A percentile compares a stretch with the other conserved stretches of the same genome.
These are phyloP conservation scores for Scaptomyza polygonia DNA, from an alignment of 2,888 invertebrate species.

Conservation along the genomic window DNA sequence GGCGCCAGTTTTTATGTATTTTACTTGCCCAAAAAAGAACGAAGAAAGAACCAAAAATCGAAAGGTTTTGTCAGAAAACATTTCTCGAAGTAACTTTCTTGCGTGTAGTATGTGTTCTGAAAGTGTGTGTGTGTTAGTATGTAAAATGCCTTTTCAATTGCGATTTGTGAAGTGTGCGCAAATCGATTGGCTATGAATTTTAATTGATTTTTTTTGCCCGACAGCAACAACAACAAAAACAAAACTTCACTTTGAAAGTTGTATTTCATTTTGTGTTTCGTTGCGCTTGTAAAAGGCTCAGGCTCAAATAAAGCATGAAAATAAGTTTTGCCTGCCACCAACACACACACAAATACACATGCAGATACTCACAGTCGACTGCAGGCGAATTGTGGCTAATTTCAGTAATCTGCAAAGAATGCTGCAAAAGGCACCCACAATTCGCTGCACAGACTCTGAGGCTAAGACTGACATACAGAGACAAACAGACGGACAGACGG, in stretches of 20 bases:
- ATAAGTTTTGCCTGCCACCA: conserved; percentile 67
- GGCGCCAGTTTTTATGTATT: conserved; percentile 73
- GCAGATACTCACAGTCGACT: conserved; percentile 22
- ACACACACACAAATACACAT: conserved; percentile 25
- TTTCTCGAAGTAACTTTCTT: conserved; percentile 21
- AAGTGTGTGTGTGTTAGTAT: conserved; percentile 13
- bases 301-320: conserved; percentile 78
- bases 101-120: neutral
- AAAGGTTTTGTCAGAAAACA: conserved; percentile 27
- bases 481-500: conserved; percentile 23
- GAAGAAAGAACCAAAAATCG: conserved; percentile 15
- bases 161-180: conserved; percentile 60
- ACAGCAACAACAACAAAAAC: conserved; percentile 36
- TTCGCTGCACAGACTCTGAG: conserved; percentile 70
- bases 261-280: conserved; percentile 78
- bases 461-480: neutral
- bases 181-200: conserved; percentile 83
- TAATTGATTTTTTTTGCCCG: conserved; percentile 77
- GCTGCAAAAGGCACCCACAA: conserved; percentile 79
- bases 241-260: conserved; percentile 60
- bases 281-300: conserved; percentile 75
- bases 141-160: conserved; percentile 58
- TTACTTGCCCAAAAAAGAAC: conserved; percentile 36
- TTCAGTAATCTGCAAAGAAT: conserved; percentile 73
- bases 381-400: conserved; percentile 72